Evolutionary conservation across 1,140 invertebrate genomes (phyloP).

Genomic region (Pseudobourletiella spinata): DNA sequence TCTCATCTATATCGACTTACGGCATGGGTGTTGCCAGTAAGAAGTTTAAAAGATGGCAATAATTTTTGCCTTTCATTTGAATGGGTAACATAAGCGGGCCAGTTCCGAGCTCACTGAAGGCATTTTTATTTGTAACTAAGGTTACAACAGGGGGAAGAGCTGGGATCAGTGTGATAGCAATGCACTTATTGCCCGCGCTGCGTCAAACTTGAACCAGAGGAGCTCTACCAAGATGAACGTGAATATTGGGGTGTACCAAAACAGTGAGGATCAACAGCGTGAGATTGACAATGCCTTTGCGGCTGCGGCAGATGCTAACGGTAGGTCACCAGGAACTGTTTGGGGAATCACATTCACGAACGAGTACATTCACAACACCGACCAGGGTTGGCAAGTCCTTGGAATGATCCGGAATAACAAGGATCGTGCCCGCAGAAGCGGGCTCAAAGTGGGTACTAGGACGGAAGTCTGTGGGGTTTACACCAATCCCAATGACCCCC

Average conservation of each 20-base stretch:
- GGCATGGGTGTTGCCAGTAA: constrained; percentile 15
- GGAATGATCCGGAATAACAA: constrained; percentile 27
- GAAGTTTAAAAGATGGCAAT: too few relatives aligned
- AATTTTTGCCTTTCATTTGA: too few relatives aligned
- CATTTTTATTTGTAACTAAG: too few relatives aligned
- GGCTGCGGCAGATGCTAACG: constrained; percentile 28
- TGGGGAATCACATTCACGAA: constrained; percentile 31
- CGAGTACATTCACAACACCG: constrained; percentile 15
- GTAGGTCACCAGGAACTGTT: constrained; percentile 23
- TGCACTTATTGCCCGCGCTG: constrained; percentile 25
- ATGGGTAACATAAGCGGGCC: too few relatives aligned
- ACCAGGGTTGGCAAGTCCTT: constrained; percentile 16
- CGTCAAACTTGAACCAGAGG: constrained; percentile 24
- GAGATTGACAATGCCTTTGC: constrained; percentile 34
- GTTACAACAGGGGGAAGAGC: constrained; percentile 10
- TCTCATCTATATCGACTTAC: constrained; percentile 25
- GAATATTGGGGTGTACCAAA: constrained; percentile 29
- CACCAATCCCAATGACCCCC: constrained; percentile 8
- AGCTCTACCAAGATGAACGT: constrained; percentile 15
- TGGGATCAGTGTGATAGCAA: constrained; percentile 33
- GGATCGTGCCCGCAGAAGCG: constrained; percentile 7
- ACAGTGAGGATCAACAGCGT: constrained; percentile 5
- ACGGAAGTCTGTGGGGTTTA: constrained; percentile 28
- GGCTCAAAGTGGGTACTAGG: constrained; percentile 24
- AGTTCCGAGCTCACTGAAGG: too few relatives aligned